Evolutionary conservation across 1,140 invertebrate genomes (phyloP).

Genomic region (Brachionus rubens): DNA sequence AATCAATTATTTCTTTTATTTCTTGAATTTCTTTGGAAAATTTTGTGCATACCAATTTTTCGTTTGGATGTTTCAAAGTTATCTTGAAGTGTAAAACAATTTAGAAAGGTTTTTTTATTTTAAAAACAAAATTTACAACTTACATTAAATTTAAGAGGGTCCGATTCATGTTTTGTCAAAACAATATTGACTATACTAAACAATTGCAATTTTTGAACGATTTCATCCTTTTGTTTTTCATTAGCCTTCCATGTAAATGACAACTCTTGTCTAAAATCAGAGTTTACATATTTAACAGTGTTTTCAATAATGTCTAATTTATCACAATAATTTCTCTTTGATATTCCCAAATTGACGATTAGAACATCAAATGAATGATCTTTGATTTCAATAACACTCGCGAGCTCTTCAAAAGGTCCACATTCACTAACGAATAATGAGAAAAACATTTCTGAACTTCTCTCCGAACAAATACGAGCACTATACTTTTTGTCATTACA

Average conservation of each 20-base stretch:
- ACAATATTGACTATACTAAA: slow-evolving; percentile 20
- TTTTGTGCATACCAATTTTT: background rate
- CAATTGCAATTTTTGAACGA: background rate
- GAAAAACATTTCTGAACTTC: slow-evolving; percentile 75
- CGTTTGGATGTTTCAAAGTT: slow-evolving; percentile 38
- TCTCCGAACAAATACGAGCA: slow-evolving; percentile 76
- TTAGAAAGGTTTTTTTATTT: too few species aligned
- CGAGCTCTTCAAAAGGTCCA: slow-evolving; percentile 69
- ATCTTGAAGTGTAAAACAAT: slow-evolving; percentile 10
- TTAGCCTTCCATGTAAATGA: slow-evolving; percentile 35
- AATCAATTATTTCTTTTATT: slow-evolving; percentile 8
- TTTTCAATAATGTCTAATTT: slow-evolving; percentile 38
- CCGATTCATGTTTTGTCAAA: background rate
- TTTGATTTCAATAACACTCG: slow-evolving; percentile 74
- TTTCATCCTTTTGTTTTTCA: slow-evolving; percentile 35
- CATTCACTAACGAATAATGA: slow-evolving; percentile 68
- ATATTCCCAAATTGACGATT: slow-evolving; percentile 71
- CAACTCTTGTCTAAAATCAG: background rate
- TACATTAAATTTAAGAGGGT: slow-evolving; percentile 35
- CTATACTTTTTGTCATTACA: slow-evolving; percentile 81
- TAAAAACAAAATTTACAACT: too few species aligned
- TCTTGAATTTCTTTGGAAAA: slow-evolving; percentile 6
- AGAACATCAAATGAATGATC: slow-evolving; percentile 77
- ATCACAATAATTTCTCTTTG: slow-evolving; percentile 68
- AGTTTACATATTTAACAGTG: background rate